Evolutionary conservation across 2,113 vertebrate genomes (phyloP), one percentile per base, ranked within the genome.

Genomic region (Hemicordylus capensis): DNA sequence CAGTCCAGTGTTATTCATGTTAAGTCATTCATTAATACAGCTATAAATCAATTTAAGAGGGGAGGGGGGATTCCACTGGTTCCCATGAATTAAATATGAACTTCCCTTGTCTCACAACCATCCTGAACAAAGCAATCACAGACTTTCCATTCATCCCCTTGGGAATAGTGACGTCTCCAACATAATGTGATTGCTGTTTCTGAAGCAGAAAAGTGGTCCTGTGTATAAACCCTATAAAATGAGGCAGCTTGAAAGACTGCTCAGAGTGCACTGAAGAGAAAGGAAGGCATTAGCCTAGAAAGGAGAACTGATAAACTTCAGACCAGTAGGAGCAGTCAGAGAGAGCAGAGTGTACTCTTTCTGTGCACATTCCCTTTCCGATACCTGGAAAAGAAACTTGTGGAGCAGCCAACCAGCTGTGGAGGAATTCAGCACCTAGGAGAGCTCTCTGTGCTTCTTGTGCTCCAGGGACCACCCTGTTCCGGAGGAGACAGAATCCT

Each of bases 141-240:
- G 91, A 89, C 78, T 85, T 95, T 94, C 93, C 96, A 94, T 91
- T 91, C 85, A 89, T 95, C 96, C 96, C 95, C 91, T 83, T 93
- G 96, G 93, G 96, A 97, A 90, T 94, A 85, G 96, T 98, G 98
- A 99, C 98, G 98, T 98, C 97, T 96, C 91, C 91, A 90, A 82
- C 94, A 94, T 96, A 95, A 97, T 95, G 95, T 95, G 97, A 96
- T 96, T 95, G 96, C 95, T 92, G 83, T 91, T 93, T 94, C 87
- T 90, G 95, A 88, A 92, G 93, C 91, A 92, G 89, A 94, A 94
- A 94, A 90, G 95, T 95, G 94, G 90, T 34, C 89, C 85, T 17
- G 79, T 90, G 80, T 48, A 48, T 90, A 91, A 96, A 95, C 92
- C 92, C 94, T 98, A 99, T 98, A 98, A 98, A 98, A 97, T 76